These are phyloP conservation scores for Dysmachus trigonus DNA, from an alignment of 2,888 invertebrate genomes.

Conservation along the genomic window DNA sequence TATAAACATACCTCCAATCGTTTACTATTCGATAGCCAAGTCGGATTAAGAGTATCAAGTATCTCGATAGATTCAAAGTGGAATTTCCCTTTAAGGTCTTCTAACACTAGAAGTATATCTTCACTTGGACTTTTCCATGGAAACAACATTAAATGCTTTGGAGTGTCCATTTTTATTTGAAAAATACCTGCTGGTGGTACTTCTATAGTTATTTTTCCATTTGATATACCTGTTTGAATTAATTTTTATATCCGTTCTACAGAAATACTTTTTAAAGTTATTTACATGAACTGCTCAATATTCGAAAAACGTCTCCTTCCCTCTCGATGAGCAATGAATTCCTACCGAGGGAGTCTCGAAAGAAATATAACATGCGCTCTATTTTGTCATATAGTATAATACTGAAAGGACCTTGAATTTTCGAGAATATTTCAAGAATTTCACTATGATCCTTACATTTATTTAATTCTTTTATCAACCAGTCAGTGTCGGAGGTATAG, in stretches of 20 bases:
- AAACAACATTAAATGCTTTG: conserved; percentile 60
- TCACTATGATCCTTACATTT: conserved; percentile 54
- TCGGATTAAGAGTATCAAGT: conserved; percentile 47
- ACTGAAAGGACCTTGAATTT: conserved; percentile 84
- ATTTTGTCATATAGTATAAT: conserved; percentile 77
- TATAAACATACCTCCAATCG: background rate
- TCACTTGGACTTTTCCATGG: conserved; percentile 53
- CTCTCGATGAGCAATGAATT: conserved; percentile 79
- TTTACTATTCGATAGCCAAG: conserved; percentile 48
- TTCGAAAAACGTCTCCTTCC: conserved; percentile 59
- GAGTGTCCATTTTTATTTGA: conserved; percentile 53
- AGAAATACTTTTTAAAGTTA: background rate
- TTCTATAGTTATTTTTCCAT: conserved; percentile 67
- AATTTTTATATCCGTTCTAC: background rate
- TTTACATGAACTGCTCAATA: conserved; percentile 68
- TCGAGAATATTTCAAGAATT: conserved; percentile 65
- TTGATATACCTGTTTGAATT: background rate
- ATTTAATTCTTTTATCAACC: conserved; percentile 64
- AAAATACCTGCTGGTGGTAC: conserved; percentile 73
- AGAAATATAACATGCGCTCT: conserved; percentile 75
- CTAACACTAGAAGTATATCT: background rate
- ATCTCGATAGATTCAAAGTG: conserved; percentile 44
- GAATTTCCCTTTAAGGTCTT: conserved; percentile 45
- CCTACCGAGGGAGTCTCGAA: conserved; percentile 85
- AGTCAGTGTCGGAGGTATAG: conserved; percentile 67